phyloP scores from a whole-genome alignment of 2,888 invertebrate genomes.

The Perdita meconis region DNA sequence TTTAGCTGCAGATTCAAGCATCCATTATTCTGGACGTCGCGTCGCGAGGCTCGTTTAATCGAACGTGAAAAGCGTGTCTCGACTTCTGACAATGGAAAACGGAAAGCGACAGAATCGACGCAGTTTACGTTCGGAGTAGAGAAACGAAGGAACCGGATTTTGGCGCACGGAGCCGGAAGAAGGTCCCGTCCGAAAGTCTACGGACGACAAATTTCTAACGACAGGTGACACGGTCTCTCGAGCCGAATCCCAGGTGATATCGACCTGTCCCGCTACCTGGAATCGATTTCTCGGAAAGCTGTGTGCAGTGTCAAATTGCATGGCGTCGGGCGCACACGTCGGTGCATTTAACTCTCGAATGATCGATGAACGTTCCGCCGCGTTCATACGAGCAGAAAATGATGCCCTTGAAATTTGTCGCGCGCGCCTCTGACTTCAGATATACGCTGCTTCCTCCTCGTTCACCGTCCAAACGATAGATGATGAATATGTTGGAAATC shows the following conservation, averaged over 20 bases:
- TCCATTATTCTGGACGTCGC: slow-evolving; percentile 33
- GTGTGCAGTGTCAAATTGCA: slow-evolving; percentile 63
- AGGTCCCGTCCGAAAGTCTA: background rate
- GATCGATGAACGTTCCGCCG: slow-evolving; percentile 54
- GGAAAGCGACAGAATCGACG: slow-evolving; percentile 36
- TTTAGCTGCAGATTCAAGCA: background rate
- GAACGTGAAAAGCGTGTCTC: slow-evolving; percentile 42
- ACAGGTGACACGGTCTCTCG: slow-evolving; percentile 1
- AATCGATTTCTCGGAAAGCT: slow-evolving; percentile 62
- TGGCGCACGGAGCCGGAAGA: slow-evolving; percentile 14
- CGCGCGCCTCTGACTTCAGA: slow-evolving; percentile 1
- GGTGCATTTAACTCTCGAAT: slow-evolving; percentile 54
- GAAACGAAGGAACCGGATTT: background rate
- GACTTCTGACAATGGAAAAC: slow-evolving; percentile 47
- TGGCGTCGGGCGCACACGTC: slow-evolving; percentile 37
- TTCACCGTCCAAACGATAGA: background rate
- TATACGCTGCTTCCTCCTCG: slow-evolving; percentile 1
- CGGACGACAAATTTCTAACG: slow-evolving; percentile 35
- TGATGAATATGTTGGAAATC: slow-evolving; percentile 26
- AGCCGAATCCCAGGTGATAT: slow-evolving; percentile 25
- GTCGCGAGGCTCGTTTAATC: slow-evolving; percentile 37
- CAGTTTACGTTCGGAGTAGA: slow-evolving; percentile 22
- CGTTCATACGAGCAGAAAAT: slow-evolving; percentile 48
- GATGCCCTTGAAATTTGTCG: slow-evolving; percentile 52
- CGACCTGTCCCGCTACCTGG: slow-evolving; percentile 49